Evolutionary conservation across 2,797 vertebrate genomes (phyloP), one percentile per base, ranked within the genome.

Genomic region (Phrynocephalus vlangalii): DNA sequence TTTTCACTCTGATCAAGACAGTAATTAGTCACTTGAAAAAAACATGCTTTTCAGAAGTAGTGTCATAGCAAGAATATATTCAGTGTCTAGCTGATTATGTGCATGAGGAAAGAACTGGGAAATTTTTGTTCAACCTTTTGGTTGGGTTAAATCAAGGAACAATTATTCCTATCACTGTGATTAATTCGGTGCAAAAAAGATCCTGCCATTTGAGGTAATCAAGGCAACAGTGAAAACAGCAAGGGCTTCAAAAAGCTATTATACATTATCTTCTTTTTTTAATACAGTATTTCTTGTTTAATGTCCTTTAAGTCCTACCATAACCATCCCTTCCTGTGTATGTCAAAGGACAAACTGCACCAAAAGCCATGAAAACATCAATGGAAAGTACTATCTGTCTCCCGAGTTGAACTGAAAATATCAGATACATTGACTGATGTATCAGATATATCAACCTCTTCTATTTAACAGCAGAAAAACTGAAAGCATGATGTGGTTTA

Each of bases 281-380:
- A 75, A 91, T 77, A 87, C 33, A 83, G 79, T 63, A 85, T 92
- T 92, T 94, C 93, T 86, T 93, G 89, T 92, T 94, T 92, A 94
- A 89, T 0, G 87, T 91, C 90, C 88, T 93, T 84, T 94, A 90
- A 92, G 93, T 93, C 92, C 33, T 70, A 82, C 38, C 87, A 94
- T n/a, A 44, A 84, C 91, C 91, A 92, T 88, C 88, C 87, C 60
- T 63, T 63, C 60, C 18, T 63, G 96, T 83, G 5, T 90, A 93
- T 93, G 96, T 95, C 93, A 92, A 83, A 92, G 38, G 8, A 87
- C 90, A 95, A 95, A 95, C 91, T 90, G 26, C 38, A 87, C 89
- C 13, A 88, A 92, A 94, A 93, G 85, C 93, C 90, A 92, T 87
- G 90, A 87, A 94, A 84, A 89, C 48, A 84, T 93, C 91, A 87